phyloP scores from a whole-genome alignment of 2,888 invertebrate genomes.

The Oscheius sp. region DNA sequence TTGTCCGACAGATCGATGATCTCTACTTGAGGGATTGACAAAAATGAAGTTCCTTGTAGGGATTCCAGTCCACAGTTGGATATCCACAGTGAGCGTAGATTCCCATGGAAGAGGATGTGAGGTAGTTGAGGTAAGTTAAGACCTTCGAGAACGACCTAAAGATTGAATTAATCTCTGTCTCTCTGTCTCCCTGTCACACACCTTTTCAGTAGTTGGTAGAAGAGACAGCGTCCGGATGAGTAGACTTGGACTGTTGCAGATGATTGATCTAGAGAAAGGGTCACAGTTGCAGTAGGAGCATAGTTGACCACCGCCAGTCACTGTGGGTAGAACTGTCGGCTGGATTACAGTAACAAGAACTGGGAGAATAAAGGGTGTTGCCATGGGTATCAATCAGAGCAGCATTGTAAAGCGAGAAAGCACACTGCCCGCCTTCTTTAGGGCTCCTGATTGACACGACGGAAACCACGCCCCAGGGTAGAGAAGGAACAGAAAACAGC shows the following conservation, averaged over 20 bases:
- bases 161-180: no score
- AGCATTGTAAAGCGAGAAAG: conserved; percentile 7
- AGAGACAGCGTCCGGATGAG: conserved; percentile 54
- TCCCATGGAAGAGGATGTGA: conserved; percentile 64
- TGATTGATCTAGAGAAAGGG: conserved; percentile 41
- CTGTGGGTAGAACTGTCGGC: conserved; percentile 29
- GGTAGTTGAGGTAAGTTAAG: conserved; percentile 64
- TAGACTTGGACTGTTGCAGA: conserved; percentile 48
- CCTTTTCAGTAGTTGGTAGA: conserved; percentile 41
- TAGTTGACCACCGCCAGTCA: conserved; percentile 38
- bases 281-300: conserved; percentile 59
- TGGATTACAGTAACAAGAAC: conserved; percentile 30
- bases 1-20: conserved; percentile 64
- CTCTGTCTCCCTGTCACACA: not conserved
- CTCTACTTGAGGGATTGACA: conserved; percentile 65
- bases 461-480: conserved; percentile 20
- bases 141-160: conserved; percentile 15
- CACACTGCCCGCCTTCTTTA: conserved; percentile 7
- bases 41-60: conserved; percentile 58
- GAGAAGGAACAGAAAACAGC: no score
- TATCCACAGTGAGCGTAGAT: conserved; percentile 58
- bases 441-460: conserved; percentile 22
- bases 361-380: conserved; percentile 25
- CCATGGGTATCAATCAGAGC: conserved; percentile 21
- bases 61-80: conserved; percentile 59